Evolutionary conservation across 2,113 vertebrate species (phyloP).

Genomic region (Acanthisitta chloris): DNA sequence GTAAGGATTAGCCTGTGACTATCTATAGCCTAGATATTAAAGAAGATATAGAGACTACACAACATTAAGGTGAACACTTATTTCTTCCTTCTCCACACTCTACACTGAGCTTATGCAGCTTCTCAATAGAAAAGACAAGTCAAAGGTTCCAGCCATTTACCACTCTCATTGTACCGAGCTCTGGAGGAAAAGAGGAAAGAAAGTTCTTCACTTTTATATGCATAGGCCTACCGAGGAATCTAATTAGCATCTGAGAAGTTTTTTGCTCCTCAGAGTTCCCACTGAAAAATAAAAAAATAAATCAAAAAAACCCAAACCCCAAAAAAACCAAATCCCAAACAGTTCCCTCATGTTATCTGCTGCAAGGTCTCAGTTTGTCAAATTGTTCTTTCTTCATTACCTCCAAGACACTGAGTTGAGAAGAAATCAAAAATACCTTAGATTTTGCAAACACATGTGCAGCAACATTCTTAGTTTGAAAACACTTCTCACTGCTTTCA

Average conservation of each 20-base stretch:
- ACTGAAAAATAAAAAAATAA: background rate
- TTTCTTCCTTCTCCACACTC: background rate
- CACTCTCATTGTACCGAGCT: background rate
- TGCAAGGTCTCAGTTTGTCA: background rate
- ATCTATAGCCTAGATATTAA: background rate
- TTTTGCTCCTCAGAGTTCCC: background rate
- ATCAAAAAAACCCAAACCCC: background rate
- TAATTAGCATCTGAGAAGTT: background rate
- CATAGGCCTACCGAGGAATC: background rate
- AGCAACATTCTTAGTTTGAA: background rate
- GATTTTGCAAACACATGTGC: background rate
- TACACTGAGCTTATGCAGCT: background rate
- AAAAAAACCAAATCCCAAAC: background rate
- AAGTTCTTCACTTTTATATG: fast-evolving
- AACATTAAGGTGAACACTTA: background rate
- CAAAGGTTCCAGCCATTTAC: background rate
- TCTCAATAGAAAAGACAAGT: background rate
- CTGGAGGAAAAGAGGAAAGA: background rate
- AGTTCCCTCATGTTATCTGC: background rate
- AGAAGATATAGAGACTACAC: background rate
- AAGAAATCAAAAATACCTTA: background rate
- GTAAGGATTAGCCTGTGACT: background rate
- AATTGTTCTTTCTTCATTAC: background rate
- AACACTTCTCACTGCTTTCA: background rate
- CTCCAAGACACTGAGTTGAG: background rate